Conservation (phyloP, 2,113 vertebrate genomes). For the Hylia prasina region DNA sequence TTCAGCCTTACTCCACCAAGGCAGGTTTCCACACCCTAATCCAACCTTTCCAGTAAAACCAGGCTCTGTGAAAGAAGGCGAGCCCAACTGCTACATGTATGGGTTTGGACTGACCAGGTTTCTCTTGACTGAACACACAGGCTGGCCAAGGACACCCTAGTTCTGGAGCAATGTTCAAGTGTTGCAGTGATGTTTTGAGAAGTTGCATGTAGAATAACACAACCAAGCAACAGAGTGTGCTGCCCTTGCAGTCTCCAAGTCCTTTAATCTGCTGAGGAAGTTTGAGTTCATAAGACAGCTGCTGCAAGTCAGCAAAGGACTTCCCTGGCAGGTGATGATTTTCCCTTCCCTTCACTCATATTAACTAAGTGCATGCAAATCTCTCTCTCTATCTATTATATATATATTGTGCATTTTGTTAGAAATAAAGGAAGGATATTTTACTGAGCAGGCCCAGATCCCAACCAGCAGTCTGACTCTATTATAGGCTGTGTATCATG, state of each 20-base stretch:
- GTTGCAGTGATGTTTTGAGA: neutral
- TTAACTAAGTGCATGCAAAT: neutral
- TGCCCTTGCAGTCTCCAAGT: neutral
- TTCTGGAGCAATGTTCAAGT: neutral
- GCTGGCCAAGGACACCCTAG: neutral
- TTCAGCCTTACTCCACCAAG: neutral
- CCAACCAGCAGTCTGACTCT: neutral
- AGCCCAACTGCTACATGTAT: fast-evolving
- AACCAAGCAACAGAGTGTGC: neutral
- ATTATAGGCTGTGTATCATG: fast-evolving
- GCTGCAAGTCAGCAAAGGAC: neutral
- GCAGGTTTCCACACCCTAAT: neutral
- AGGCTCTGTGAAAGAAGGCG: neutral
- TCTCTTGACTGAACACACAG: neutral
- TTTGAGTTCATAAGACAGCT: neutral
- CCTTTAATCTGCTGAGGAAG: neutral
- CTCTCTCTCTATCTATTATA: neutral
- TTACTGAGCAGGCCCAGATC: neutral
- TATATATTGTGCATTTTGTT: neutral
- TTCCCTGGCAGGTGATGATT: neutral
- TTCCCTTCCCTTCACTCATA: neutral
- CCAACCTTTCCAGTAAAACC: neutral
- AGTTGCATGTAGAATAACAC: neutral
- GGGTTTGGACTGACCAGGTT: neutral
- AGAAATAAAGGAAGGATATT: neutral